These are phyloP conservation scores for Syrphus vitripennis DNA, from an alignment of 2,888 invertebrate genomes.

Conservation along the genomic window DNA sequence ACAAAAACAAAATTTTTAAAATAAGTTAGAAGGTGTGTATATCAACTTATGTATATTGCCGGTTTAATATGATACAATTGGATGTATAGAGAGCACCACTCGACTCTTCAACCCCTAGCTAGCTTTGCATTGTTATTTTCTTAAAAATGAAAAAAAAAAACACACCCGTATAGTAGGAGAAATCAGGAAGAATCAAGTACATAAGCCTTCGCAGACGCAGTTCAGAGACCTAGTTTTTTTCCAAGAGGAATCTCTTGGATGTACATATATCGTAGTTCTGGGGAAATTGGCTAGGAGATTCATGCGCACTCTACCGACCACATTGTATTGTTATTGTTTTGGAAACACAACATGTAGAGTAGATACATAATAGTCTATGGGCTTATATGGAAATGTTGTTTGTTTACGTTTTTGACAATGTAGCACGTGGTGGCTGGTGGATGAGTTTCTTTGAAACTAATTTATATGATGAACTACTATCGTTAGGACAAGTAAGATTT, in stretches of 20 bases:
- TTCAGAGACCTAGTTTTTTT: constrained; percentile 68
- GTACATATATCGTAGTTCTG: constrained; percentile 7
- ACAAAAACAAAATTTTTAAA: not conserved
- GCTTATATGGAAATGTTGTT: constrained; percentile 26
- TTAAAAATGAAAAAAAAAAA: not conserved
- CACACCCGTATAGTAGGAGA: constrained; percentile 49
- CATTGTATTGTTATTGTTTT: constrained; percentile 47
- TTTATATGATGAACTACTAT: not conserved
- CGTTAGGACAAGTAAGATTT: not conserved
- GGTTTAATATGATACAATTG: constrained; percentile 62
- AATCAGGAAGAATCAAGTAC: not conserved
- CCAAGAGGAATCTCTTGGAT: not conserved
- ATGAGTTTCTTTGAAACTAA: not conserved
- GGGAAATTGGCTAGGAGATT: constrained; percentile 29
- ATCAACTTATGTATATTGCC: constrained; percentile 35
- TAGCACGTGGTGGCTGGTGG: constrained; percentile 55
- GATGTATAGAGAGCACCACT: constrained; percentile 15
- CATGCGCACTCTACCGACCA: constrained; percentile 40
- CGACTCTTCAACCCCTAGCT: constrained; percentile 28
- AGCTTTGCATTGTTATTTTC: not conserved
- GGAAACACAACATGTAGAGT: too few species aligned
- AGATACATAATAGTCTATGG: not conserved
- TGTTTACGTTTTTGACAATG: constrained; percentile 58
- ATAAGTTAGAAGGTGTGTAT: constrained; percentile 19
- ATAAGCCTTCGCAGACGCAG: constrained; percentile 64